A percentile compares a stretch with the other conserved stretches of the same genome.
phyloP scores from a whole-genome alignment of 2,113 vertebrate genomes.

The Colius striatus region DNA sequence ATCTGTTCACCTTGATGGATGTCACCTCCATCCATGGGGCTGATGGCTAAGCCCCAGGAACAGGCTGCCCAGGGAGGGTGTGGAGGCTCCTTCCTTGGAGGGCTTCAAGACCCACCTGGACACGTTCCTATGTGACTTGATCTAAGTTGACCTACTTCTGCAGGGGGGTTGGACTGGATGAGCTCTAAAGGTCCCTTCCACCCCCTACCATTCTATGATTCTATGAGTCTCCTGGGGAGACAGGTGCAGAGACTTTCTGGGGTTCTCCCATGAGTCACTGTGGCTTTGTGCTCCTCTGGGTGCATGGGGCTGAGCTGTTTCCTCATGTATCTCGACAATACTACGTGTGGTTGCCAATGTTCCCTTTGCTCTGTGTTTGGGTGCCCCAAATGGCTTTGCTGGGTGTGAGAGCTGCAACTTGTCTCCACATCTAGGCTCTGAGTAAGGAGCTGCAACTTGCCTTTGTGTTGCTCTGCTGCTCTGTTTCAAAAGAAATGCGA shows the following conservation, averaged over 20 bases:
- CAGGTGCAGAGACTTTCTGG: not conserved
- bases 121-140: too few species aligned
- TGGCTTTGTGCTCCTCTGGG: not conserved
- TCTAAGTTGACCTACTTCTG: too few species aligned
- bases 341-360: not conserved
- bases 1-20: not conserved
- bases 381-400: not conserved
- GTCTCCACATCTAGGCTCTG: not conserved
- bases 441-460: not conserved
- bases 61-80: too few species aligned
- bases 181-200: too few species aligned
- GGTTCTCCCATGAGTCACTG: not conserved
- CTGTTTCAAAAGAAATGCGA: not conserved
- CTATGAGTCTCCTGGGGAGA: not conserved
- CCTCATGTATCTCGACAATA: accelerated
- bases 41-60: not conserved
- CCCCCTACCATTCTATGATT: too few species aligned
- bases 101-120: too few species aligned
- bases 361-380: not conserved
- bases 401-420: not conserved
- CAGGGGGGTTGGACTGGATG: too few species aligned
- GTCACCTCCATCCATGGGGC: not conserved
- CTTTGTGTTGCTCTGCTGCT: not conserved
- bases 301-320: accelerated
- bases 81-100: too few species aligned